Conservation (phyloP, 2,888 invertebrate genomes). For the Erebia epiphron region DNA sequence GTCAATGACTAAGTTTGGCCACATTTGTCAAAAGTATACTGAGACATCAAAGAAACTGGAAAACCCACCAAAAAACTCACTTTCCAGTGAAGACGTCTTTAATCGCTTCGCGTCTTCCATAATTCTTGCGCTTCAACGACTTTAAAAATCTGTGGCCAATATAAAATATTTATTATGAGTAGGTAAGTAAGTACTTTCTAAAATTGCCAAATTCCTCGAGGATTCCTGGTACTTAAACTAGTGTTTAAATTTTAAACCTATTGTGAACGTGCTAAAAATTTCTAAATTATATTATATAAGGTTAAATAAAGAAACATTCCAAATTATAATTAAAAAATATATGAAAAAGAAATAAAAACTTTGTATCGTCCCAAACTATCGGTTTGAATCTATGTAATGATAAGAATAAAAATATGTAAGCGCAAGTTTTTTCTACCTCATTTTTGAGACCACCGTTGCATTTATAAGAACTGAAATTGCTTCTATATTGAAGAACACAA, state of each 20-base stretch:
- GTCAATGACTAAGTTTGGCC: no score
- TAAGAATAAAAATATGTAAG: slow-evolving; percentile 23
- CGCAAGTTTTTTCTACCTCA: slow-evolving; percentile 34
- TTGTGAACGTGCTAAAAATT: slow-evolving; percentile 13
- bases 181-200: no score
- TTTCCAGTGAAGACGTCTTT: no score
- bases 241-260: slow-evolving; percentile 7
- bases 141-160: no score
- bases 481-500: background rate
- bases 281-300: background rate
- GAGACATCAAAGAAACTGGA: no score
- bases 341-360: background rate
- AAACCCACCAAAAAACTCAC: no score
- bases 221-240: slow-evolving; percentile 5
- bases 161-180: no score
- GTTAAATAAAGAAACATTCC: slow-evolving; percentile 11
- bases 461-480: slow-evolving; percentile 17
- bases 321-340: slow-evolving; percentile 10
- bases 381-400: slow-evolving; percentile 3
- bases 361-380: background rate
- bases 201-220: no score
- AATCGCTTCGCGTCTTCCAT: no score
- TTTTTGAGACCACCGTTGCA: slow-evolving; percentile 23
- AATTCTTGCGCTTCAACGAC: no score
- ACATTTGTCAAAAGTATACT: no score